phyloP scores from a whole-genome alignment of 2,113 vertebrate species.

The Pterocles burchelli region DNA sequence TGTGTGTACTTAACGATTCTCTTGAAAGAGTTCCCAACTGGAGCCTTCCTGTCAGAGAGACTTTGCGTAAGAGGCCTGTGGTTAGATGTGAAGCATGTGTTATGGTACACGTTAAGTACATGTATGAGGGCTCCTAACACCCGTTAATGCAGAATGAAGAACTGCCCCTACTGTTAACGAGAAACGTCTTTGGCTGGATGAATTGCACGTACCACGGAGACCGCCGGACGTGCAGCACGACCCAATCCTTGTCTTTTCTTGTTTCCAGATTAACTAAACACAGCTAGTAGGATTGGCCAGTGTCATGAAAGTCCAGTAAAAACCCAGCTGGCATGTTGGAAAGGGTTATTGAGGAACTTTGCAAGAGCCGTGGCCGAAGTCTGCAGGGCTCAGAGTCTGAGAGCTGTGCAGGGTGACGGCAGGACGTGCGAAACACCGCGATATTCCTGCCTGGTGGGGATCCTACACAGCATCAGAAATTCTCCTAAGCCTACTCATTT shows the following conservation, averaged over 20 bases:
- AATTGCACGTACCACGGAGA: not conserved
- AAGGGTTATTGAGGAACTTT: not conserved
- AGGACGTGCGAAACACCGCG: fast-evolving
- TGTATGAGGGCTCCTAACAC: not conserved
- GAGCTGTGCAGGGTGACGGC: not conserved
- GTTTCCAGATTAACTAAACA: not conserved
- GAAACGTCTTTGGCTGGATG: not conserved
- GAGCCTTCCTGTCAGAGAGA: not conserved
- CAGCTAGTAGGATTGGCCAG: not conserved
- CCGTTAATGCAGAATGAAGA: not conserved
- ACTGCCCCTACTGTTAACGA: not conserved
- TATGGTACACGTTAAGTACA: not conserved
- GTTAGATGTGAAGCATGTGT: not conserved
- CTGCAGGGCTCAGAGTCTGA: not conserved
- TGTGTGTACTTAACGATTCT: not conserved
- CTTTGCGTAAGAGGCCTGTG: not conserved
- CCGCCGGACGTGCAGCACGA: not conserved
- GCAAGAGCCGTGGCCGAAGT: not conserved
- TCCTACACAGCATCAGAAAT: not conserved
- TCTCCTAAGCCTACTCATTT: not conserved
- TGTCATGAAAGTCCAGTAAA: not conserved
- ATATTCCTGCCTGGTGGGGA: not conserved
- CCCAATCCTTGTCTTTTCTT: not conserved
- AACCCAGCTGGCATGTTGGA: not conserved
- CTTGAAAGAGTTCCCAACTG: constrained; percentile 35